These are phyloP conservation scores for Ciona savignyi DNA, from an alignment of 23 tunicate species.

Conservation along the genomic window DNA sequence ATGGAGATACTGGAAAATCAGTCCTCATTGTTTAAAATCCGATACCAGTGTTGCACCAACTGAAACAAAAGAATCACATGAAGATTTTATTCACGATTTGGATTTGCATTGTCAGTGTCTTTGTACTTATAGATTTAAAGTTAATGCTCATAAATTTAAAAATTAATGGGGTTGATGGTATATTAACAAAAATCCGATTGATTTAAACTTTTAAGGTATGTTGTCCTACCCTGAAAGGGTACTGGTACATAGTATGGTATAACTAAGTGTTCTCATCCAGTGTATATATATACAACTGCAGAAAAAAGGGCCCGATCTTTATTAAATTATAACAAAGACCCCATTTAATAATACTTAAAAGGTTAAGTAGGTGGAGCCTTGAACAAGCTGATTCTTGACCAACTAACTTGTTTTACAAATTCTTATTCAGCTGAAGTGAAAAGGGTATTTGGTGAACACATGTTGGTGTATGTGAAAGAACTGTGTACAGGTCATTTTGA, in stretches of 20 bases:
- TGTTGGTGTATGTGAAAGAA: slow-evolving; percentile 38
- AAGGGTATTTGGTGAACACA: slow-evolving; percentile 59
- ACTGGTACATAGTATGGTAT: too few species aligned
- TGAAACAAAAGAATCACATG: slow-evolving; percentile 38
- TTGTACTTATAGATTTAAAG: not conserved
- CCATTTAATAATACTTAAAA: not conserved
- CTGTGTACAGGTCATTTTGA: slow-evolving; percentile 75
- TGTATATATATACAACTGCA: slow-evolving; percentile 35
- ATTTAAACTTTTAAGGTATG: too few species aligned
- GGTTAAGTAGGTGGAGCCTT: not conserved
- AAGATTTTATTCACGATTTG: slow-evolving; percentile 57
- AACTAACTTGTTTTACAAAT: not conserved
- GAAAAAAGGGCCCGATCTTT: slow-evolving; percentile 69
- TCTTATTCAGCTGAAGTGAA: slow-evolving; percentile 42
- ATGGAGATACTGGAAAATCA: slow-evolving; percentile 81
- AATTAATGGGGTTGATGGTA: too few species aligned
- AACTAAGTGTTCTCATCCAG: slow-evolving; percentile 1
- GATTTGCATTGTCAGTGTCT: slow-evolving; percentile 47
- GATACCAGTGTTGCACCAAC: slow-evolving; percentile 55
- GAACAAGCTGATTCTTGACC: not conserved
- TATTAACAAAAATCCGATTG: too few species aligned
- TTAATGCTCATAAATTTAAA: not conserved
- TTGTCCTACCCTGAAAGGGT: too few species aligned
- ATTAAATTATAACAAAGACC: too few species aligned
- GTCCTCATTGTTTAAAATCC: slow-evolving; percentile 53